These are phyloP conservation scores for Geotrupes spiniger DNA, from an alignment of 2,888 invertebrate species.

Conservation along the genomic window DNA sequence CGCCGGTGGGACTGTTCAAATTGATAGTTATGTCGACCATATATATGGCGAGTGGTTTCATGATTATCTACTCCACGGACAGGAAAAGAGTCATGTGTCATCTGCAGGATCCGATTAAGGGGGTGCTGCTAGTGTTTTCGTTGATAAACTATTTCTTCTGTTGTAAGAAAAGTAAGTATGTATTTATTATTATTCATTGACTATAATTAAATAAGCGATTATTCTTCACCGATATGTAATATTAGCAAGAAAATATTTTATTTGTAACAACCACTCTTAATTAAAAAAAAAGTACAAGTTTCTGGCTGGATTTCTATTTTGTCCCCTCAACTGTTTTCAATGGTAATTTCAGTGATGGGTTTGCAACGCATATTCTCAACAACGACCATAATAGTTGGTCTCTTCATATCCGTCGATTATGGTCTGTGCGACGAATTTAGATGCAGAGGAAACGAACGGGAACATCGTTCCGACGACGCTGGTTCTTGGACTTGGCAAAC, in stretches of 20 bases:
- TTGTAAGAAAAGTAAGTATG: constrained; percentile 56
- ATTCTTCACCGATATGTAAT: not conserved
- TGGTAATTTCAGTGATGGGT: constrained; percentile 53
- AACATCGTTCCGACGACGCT: constrained; percentile 44
- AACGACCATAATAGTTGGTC: constrained; percentile 59
- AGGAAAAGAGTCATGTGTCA: constrained; percentile 58
- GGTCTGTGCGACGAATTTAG: constrained; percentile 61
- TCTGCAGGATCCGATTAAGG: constrained; percentile 61
- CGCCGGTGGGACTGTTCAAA: constrained; percentile 48
- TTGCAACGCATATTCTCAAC: constrained; percentile 58
- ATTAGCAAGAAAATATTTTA: too few relatives aligned
- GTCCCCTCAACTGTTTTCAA: too few relatives aligned
- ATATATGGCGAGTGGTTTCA: constrained; percentile 51
- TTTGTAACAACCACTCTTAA: too few relatives aligned
- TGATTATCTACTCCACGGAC: constrained; percentile 54
- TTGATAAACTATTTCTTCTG: constrained; percentile 60
- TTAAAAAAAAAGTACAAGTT: too few relatives aligned
- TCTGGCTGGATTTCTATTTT: too few relatives aligned
- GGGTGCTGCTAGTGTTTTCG: constrained; percentile 56
- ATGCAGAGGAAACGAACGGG: constrained; percentile 55
- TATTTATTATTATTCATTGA: not conserved
- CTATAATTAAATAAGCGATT: constrained; percentile 1
- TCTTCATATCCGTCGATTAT: constrained; percentile 61
- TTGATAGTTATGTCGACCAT: constrained; percentile 49
- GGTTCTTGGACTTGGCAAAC: constrained; percentile 54